These are phyloP conservation scores for Drepana arcuata DNA, from an alignment of 1,140 invertebrate genomes.

Conservation along the genomic window DNA sequence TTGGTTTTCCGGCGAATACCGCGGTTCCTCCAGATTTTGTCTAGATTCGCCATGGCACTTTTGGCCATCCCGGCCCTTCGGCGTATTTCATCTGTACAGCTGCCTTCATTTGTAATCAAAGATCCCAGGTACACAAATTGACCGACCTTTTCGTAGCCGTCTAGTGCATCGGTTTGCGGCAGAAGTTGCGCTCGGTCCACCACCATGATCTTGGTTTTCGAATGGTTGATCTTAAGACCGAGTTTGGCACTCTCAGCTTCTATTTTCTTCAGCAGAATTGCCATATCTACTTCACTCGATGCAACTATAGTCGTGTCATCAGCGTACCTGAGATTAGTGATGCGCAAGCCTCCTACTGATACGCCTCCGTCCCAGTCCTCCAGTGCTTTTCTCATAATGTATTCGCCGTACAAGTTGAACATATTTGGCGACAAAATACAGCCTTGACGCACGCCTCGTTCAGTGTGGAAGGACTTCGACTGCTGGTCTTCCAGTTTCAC, in stretches of 20 bases:
- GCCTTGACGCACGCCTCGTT: slow-evolving; percentile 14
- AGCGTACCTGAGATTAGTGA: slow-evolving; percentile 8
- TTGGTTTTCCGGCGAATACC: slow-evolving; percentile 8
- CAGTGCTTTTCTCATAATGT: slow-evolving; percentile 5
- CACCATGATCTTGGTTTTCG: neutral
- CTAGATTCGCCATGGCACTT: slow-evolving; percentile 8
- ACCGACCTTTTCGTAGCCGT: neutral
- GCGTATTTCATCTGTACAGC: slow-evolving; percentile 1
- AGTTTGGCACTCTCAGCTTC: neutral
- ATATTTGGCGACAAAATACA: slow-evolving; percentile 8
- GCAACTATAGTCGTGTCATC: slow-evolving; percentile 4
- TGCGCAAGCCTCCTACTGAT: slow-evolving; percentile 1
- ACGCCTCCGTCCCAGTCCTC: slow-evolving; percentile 10
- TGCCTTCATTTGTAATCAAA: neutral
- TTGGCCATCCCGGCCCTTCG: slow-evolving; percentile 6
- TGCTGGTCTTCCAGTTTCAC: slow-evolving; percentile 3
- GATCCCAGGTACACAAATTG: neutral
- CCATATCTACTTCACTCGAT: neutral
- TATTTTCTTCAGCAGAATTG: neutral
- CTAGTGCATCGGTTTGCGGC: neutral
- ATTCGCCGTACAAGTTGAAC: slow-evolving; percentile 17
- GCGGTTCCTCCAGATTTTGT: slow-evolving; percentile 9
- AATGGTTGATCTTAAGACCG: neutral
- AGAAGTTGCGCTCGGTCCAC: slow-evolving; percentile 1
- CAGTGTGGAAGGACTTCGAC: slow-evolving; percentile 1